Percentiles rank a stretch among this genome's conserved stretches.
Conservation (phyloP, 2,113 vertebrate species). For the Oreochromis spilurus region DNA sequence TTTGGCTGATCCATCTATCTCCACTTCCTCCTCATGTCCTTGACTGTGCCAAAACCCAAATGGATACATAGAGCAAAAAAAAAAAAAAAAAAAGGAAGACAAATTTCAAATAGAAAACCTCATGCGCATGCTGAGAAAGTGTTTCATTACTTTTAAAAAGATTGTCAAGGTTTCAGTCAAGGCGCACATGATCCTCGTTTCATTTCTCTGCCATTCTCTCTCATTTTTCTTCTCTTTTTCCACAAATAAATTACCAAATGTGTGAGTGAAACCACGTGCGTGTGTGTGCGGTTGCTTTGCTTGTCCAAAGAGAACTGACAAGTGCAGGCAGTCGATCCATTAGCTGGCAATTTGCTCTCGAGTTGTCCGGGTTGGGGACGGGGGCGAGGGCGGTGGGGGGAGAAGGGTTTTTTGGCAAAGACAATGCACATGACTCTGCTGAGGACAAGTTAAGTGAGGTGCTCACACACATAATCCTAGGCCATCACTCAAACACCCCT, state of each 20-base stretch:
- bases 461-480: slow-evolving; percentile 28
- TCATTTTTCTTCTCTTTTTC: slow-evolving; percentile 40
- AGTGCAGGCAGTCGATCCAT: slow-evolving; percentile 74
- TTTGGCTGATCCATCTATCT: slow-evolving; percentile 53
- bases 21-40: slow-evolving; percentile 49
- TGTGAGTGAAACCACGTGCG: slow-evolving; percentile 72
- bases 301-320: slow-evolving; percentile 62
- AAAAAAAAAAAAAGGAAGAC: slow-evolving; percentile 14
- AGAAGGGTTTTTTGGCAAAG: slow-evolving; percentile 65
- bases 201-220: slow-evolving; percentile 34
- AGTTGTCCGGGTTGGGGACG: slow-evolving; percentile 29
- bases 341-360: slow-evolving; percentile 83
- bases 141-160: slow-evolving; percentile 76
- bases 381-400: slow-evolving; percentile 56
- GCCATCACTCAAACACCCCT: slow-evolving; percentile 33
- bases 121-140: slow-evolving; percentile 59
- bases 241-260: slow-evolving; percentile 62
- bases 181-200: slow-evolving; percentile 63
- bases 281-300: slow-evolving; percentile 22
- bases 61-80: slow-evolving; percentile 15
- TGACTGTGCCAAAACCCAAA: slow-evolving; percentile 43
- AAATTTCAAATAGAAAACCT: slow-evolving; percentile 56
- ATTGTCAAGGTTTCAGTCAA: slow-evolving; percentile 64
- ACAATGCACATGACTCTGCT: slow-evolving; percentile 79
- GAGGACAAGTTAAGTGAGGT: slow-evolving; percentile 60